A percentile compares a stretch with the other conserved stretches of the same genome.
Conservation (phyloP, 2,113 vertebrate species). For the Odocoileus hemionus region DNA sequence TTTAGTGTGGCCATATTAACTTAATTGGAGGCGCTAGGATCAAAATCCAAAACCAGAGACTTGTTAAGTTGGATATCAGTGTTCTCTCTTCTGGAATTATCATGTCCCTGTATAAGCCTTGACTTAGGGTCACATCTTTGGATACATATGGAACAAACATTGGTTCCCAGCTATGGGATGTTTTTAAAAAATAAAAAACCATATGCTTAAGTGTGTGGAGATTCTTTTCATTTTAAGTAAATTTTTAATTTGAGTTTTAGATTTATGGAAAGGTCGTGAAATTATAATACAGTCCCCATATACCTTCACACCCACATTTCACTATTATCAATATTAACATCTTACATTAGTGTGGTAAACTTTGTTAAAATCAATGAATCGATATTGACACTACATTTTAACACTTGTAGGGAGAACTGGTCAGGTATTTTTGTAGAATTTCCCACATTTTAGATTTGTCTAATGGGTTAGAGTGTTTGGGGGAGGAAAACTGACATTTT, state of each 20-base stretch:
- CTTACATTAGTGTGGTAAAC: neutral
- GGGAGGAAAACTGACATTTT: neutral
- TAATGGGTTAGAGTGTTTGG: neutral
- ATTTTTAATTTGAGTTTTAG: neutral
- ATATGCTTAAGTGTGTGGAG: neutral
- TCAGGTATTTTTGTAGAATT: neutral
- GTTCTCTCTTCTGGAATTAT: neutral
- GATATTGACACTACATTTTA: neutral
- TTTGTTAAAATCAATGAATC: neutral
- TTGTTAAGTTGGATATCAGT: neutral
- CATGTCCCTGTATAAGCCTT: neutral
- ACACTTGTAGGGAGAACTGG: neutral
- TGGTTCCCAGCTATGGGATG: neutral
- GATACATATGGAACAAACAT: neutral
- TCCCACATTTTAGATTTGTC: neutral
- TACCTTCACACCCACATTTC: neutral
- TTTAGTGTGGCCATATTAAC: neutral
- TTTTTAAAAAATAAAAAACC: neutral
- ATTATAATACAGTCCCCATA: neutral
- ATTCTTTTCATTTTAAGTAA: neutral
- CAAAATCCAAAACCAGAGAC: neutral
- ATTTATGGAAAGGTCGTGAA: neutral
- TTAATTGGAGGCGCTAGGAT: neutral
- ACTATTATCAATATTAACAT: neutral
- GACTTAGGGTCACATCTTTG: neutral